Percentiles rank a stretch among this genome's conserved stretches.
These are phyloP conservation scores for Macquaria australasica DNA, from an alignment of 2,113 vertebrate species.

Conservation along the genomic window DNA sequence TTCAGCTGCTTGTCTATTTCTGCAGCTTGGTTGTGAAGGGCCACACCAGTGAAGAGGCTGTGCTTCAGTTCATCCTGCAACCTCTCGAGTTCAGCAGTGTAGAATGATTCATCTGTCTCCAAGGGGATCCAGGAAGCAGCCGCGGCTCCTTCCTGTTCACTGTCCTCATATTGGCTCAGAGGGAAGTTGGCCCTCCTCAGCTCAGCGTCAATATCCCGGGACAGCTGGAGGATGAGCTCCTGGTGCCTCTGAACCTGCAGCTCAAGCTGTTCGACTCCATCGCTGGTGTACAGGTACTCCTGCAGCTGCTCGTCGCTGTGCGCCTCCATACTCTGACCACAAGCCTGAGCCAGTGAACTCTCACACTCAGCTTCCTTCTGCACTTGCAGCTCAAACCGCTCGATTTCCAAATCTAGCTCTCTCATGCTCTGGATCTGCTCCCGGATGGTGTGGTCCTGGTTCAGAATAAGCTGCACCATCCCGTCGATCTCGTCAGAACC, in stretches of 20 bases:
- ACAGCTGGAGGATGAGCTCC: slow-evolving; percentile 89
- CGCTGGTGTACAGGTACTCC: slow-evolving; percentile 82
- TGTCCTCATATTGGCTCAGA: slow-evolving; percentile 21
- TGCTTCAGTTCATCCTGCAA: slow-evolving; percentile 87
- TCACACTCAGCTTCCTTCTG: slow-evolving; percentile 70
- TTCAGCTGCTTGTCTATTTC: slow-evolving; percentile 91
- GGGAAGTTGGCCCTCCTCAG: slow-evolving; percentile 65
- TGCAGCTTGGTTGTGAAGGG: slow-evolving; percentile 86
- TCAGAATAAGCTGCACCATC: slow-evolving; percentile 92
- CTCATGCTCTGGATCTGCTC: slow-evolving; percentile 92
- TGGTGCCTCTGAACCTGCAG: slow-evolving; percentile 86
- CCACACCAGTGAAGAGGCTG: slow-evolving; percentile 89
- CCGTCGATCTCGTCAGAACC: slow-evolving; percentile 88
- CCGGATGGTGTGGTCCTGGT: slow-evolving; percentile 94
- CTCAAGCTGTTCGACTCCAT: slow-evolving; percentile 88
- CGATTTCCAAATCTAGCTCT: slow-evolving; percentile 91
- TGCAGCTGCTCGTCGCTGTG: slow-evolving; percentile 78
- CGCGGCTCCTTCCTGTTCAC: slow-evolving; percentile 56
- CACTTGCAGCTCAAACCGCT: slow-evolving; percentile 84
- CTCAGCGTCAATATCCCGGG: slow-evolving; percentile 90
- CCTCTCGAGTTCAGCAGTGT: slow-evolving; percentile 81
- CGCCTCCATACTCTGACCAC: slow-evolving; percentile 57
- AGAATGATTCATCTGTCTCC: slow-evolving; percentile 65
- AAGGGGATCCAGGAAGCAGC: slow-evolving; percentile 45
- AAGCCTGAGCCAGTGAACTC: slow-evolving; percentile 5